Evolutionary conservation across 2,113 vertebrate genomes (phyloP), one percentile per base, ranked within the genome.

Genomic region (Bettongia penicillata): DNA sequence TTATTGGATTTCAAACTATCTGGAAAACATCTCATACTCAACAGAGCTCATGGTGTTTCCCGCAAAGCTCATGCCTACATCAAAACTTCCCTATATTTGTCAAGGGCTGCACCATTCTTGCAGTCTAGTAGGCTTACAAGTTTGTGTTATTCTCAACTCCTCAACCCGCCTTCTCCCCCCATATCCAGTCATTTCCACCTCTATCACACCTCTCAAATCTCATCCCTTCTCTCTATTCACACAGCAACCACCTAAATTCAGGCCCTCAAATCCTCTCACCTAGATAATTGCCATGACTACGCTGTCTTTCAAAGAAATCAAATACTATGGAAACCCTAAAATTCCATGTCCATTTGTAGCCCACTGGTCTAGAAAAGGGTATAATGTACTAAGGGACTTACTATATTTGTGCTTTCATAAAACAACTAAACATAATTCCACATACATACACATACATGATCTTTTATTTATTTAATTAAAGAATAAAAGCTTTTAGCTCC

Each of bases 271-370:
- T 43, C 37, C 68, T 84, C 68, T 84, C 68, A 22, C 68, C 68
- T 43, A 43, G 68, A 43, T 84, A 84, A 84, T 43, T 84, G 68
- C n/a, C n/a, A 84, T 84, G n/a, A 51, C 91, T 53, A 93, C 25
- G 0, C 53, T 26, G 97, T 95, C 92, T 93, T 94, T 89, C 51
- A 90, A 68, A 31, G 68, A 97, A 96, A n/a, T 31, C 90, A 51
- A 93, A 23, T 31, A 24, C 53, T 94, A 94, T 89, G 51, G 89
- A 77, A 96, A 93, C 93, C 91, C 90, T 95, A 84, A 92, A 93
- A 93, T 3, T 57, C 68, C 95, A 91, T n/a, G 51, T 53, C 90
- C 57, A 53, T 91, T 57, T 68, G 61, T 90, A 97, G 96, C 91
- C 53, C 89, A 25, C 89, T 26, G 0, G 0, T 77, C 51, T 93